Percentiles rank a stretch among this genome's conserved stretches.
phyloP scores from a whole-genome alignment of 2,888 invertebrate genomes.

The Perizoma flavofasciatum region DNA sequence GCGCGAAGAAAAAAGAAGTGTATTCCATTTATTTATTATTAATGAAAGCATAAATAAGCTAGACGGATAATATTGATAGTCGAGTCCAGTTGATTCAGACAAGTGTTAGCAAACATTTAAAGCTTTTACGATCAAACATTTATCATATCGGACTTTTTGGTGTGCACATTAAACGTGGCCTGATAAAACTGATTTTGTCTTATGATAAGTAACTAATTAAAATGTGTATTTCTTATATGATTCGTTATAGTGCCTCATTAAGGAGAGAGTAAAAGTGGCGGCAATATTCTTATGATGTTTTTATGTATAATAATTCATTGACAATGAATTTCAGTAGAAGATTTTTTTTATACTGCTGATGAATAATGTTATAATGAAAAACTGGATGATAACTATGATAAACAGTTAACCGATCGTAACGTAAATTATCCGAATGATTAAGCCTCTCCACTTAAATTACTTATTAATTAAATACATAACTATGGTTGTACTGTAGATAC shows the following conservation, averaged over 20 bases:
- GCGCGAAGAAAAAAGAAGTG: too few species aligned
- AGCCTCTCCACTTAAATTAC: too few species aligned
- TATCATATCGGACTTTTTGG: slow-evolving; percentile 21
- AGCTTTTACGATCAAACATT: slow-evolving; percentile 46
- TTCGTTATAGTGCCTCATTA: slow-evolving; percentile 6
- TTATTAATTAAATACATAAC: too few species aligned
- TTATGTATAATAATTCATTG: neutral
- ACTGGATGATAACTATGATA: too few species aligned
- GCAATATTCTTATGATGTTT: neutral
- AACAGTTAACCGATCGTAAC: too few species aligned
- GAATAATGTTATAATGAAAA: neutral
- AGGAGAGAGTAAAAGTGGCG: neutral
- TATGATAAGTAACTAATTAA: too few species aligned
- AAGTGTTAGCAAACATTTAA: slow-evolving; percentile 44
- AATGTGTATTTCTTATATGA: slow-evolving; percentile 34
- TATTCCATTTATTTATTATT: too few species aligned
- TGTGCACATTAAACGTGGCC: slow-evolving; percentile 20
- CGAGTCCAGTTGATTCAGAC: slow-evolving; percentile 30
- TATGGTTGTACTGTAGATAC: too few species aligned
- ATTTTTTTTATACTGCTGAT: neutral
- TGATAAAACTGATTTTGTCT: too few species aligned
- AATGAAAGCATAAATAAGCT: slow-evolving; percentile 12
- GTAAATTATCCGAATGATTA: too few species aligned
- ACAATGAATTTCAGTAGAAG: neutral
- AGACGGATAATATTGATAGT: slow-evolving; percentile 20